These are phyloP conservation scores for Lontra canadensis DNA, from an alignment of 2,113 vertebrate genomes.

Conservation along the genomic window DNA sequence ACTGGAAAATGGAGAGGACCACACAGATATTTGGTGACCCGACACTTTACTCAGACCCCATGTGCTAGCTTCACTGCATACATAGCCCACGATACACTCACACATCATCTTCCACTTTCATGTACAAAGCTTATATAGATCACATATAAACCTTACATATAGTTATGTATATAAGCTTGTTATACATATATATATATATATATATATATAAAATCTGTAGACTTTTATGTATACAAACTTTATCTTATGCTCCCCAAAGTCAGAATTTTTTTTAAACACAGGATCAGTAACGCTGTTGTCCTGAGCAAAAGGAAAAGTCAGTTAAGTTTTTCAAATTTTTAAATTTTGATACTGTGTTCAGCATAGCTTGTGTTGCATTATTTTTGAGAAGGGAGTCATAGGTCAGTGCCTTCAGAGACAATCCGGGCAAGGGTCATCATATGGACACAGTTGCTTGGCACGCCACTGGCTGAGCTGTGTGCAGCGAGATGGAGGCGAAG, in stretches of 20 bases:
- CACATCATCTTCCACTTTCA: neutral
- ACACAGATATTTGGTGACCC: neutral
- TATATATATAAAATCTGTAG: neutral
- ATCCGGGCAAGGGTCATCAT: neutral
- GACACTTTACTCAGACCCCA: neutral
- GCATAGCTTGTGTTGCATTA: neutral
- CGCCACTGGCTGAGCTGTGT: neutral
- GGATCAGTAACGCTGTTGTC: neutral
- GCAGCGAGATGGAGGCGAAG: neutral
- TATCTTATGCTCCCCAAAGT: neutral
- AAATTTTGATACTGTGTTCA: neutral
- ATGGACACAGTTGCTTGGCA: neutral
- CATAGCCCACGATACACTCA: neutral
- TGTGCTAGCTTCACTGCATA: neutral
- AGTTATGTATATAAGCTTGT: neutral
- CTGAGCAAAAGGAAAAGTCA: neutral
- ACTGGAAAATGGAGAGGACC: neutral
- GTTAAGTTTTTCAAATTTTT: neutral
- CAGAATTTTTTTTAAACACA: neutral
- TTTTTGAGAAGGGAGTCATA: neutral
- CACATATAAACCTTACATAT: neutral
- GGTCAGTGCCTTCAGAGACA: neutral
- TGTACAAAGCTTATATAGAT: neutral
- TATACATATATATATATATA: neutral
- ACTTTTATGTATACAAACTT: neutral